These are phyloP conservation scores for Ephydatia muelleri DNA, from an alignment of 37 sponge, comb jelly and placozoan genomes.

Conservation along the genomic window DNA sequence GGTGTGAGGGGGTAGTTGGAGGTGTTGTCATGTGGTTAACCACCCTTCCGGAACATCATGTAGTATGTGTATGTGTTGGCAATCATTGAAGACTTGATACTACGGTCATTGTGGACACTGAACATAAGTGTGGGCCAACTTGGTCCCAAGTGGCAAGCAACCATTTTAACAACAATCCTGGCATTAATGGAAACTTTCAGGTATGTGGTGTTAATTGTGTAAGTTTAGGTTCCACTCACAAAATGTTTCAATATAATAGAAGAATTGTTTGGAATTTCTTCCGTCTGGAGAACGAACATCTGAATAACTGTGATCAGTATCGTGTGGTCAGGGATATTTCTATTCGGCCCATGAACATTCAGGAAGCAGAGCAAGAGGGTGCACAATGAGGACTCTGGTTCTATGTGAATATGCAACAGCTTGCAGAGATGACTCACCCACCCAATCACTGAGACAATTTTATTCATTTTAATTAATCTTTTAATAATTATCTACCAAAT, in stretches of 20 bases:
- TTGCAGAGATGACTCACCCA: no score
- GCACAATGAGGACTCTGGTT: no score
- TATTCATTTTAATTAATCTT: no score
- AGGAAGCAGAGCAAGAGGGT: background rate
- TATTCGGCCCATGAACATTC: conserved; percentile 47
- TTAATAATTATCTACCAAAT: no score
- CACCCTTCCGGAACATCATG: background rate
- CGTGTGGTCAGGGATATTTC: conserved; percentile 86
- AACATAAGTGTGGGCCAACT: conserved; percentile 77
- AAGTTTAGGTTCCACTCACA: background rate
- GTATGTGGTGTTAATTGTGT: background rate
- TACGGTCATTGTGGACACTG: conserved; percentile 81
- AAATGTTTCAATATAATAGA: background rate
- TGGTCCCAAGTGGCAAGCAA: conserved; percentile 11
- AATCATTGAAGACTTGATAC: conserved; percentile 62
- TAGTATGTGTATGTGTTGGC: conserved; percentile 73
- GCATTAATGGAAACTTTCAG: conserved; percentile 74
- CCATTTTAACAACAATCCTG: conserved; percentile 67
- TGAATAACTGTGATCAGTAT: conserved; percentile 92
- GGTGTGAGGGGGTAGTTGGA: background rate
- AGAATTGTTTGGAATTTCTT: conserved; percentile 91
- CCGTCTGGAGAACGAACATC: conserved; percentile 88
- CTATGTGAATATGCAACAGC: no score
- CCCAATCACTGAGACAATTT: no score
- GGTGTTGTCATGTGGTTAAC: background rate